These are phyloP conservation scores for Drosophila mulleri DNA, from an alignment of 2,888 invertebrate species.

Conservation along the genomic window DNA sequence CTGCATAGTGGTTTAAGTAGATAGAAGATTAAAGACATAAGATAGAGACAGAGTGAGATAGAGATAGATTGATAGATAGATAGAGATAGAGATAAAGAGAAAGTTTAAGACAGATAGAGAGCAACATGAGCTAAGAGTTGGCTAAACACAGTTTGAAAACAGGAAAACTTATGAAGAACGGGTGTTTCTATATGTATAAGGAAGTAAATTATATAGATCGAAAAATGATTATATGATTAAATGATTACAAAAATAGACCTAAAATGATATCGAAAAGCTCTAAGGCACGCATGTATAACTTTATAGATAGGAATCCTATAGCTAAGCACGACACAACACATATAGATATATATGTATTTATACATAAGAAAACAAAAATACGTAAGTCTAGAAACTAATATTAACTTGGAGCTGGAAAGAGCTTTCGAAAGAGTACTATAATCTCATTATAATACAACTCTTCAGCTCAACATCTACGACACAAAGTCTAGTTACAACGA, in stretches of 20 bases:
- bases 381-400: neutral
- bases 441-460: neutral
- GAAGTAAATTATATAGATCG: neutral
- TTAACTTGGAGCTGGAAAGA: neutral
- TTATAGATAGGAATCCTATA: neutral
- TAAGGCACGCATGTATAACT: neutral
- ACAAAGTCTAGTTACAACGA: neutral
- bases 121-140: slow-evolving; percentile 13
- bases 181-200: slow-evolving; percentile 5
- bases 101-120: neutral
- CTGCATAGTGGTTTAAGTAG: slow-evolving; percentile 64
- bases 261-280: slow-evolving; percentile 6
- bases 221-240: slow-evolving; percentile 13
- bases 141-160: neutral
- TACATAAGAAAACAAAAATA: neutral
- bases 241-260: slow-evolving; percentile 18
- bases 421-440: neutral
- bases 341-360: neutral
- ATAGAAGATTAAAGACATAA: slow-evolving; percentile 53
- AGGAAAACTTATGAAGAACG: slow-evolving; percentile 9
- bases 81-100: slow-evolving; percentile 14
- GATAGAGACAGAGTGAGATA: neutral
- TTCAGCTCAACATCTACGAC: slow-evolving; percentile 8
- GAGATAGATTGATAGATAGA: neutral
- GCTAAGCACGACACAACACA: slow-evolving; percentile 4